Evolutionary conservation across 2,797 vertebrate species (phyloP).

Genomic region (Vipera ursinii): DNA sequence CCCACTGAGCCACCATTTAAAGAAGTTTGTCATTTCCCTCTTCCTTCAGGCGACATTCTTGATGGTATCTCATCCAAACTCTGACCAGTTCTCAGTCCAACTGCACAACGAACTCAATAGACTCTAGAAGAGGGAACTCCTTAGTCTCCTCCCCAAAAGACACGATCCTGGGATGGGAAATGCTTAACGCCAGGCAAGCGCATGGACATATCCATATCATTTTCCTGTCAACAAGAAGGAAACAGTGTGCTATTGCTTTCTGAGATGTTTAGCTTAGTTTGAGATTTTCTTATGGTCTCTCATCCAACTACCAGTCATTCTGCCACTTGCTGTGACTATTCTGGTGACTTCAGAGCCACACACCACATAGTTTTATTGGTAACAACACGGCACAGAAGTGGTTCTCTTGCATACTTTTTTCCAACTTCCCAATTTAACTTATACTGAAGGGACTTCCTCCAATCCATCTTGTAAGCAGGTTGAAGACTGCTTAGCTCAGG

Average conservation of each 20-base stretch:
- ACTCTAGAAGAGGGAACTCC: not conserved
- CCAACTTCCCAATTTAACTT: not conserved
- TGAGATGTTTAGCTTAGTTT: not conserved
- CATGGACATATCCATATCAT: not conserved
- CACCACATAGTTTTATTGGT: not conserved
- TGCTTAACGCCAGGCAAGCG: not conserved
- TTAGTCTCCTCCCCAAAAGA: not conserved
- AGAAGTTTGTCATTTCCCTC: not conserved
- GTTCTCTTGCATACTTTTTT: not conserved
- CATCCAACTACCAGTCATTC: not conserved
- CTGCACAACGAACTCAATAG: not conserved
- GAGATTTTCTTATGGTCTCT: not conserved
- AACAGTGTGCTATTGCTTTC: not conserved
- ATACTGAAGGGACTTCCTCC: not conserved
- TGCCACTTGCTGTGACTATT: not conserved
- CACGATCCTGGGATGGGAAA: not conserved
- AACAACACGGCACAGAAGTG: not conserved
- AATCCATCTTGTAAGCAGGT: not conserved
- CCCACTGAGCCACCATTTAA: not conserved
- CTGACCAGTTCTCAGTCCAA: not conserved
- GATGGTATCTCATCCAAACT: not conserved
- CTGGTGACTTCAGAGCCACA: not conserved
- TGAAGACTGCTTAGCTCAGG: not conserved
- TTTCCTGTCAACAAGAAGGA: not conserved
- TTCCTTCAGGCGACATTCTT: not conserved